Conservation (phyloP, 1,140 invertebrate genomes). For the Aphaenogaster rudis region DNA sequence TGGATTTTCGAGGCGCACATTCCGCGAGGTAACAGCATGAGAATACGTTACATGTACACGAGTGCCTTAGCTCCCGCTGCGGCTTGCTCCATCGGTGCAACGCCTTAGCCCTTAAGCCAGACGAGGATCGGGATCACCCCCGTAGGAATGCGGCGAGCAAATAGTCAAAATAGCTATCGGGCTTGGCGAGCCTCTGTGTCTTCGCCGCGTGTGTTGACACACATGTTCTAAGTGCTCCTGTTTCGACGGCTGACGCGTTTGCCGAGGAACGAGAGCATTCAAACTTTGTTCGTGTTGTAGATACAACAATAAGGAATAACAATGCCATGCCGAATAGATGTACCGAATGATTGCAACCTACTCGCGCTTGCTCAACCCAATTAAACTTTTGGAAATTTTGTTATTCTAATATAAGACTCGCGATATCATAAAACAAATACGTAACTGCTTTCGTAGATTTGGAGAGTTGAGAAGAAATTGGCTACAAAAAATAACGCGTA, state of each 20-base stretch:
- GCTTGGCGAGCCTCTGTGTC: conserved; percentile 47
- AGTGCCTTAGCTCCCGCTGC: conserved; percentile 31
- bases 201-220: conserved; percentile 48
- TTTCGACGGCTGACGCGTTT: conserved; percentile 54
- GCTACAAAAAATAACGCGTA: neutral
- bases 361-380: neutral
- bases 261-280: neutral
- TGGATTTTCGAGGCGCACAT: conserved; percentile 59
- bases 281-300: conserved; percentile 27
- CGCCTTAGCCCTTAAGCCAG: conserved; percentile 44
- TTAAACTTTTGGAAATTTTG: neutral
- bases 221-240: conserved; percentile 46
- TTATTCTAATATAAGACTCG: neutral
- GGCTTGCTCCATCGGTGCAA: conserved; percentile 34
- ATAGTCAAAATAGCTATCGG: conserved; percentile 72
- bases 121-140: conserved; percentile 52
- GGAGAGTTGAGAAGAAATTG: neutral
- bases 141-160: conserved; percentile 60
- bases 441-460: neutral
- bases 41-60: conserved; percentile 58
- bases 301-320: neutral
- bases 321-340: neutral
- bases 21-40: conserved; percentile 41
- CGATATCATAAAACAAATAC: neutral
- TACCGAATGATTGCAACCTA: neutral